Conservation (phyloP, 2,113 vertebrate species). For the Callaeas wilsoni region DNA sequence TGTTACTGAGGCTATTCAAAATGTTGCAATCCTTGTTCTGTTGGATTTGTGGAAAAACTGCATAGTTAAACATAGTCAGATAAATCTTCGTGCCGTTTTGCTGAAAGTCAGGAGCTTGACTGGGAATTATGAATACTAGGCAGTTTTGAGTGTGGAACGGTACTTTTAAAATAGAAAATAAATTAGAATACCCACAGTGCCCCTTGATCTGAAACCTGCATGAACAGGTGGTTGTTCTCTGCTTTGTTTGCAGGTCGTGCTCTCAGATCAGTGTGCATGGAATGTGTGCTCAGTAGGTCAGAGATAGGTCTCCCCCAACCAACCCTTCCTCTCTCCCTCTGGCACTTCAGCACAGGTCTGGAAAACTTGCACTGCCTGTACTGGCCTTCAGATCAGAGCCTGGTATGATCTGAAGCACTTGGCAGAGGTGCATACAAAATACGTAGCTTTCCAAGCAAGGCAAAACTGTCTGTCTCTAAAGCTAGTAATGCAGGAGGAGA, state of each 20-base stretch:
- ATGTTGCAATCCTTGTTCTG: not conserved
- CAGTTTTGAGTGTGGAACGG: not conserved
- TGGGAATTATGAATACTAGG: not conserved
- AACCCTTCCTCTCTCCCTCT: fast-evolving
- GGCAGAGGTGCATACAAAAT: not conserved
- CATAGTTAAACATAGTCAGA: not conserved
- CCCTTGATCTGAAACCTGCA: not conserved
- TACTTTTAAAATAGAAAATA: not conserved
- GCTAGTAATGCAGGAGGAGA: not conserved
- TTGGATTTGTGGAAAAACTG: not conserved
- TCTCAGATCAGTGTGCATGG: not conserved
- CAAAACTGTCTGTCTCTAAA: not conserved
- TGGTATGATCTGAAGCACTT: not conserved
- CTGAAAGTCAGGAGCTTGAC: not conserved
- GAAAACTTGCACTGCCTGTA: not conserved
- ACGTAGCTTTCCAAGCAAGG: not conserved
- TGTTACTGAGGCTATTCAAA: not conserved
- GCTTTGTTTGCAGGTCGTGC: not conserved
- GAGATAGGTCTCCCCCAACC: not conserved
- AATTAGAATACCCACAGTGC: not conserved
- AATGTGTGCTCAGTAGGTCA: not conserved
- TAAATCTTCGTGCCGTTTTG: not conserved
- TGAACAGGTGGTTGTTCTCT: not conserved
- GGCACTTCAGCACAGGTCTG: not conserved
- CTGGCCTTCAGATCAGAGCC: not conserved